These are phyloP conservation scores for Coregonus clupeaformis DNA, from an alignment of 2,113 vertebrate genomes.

Conservation along the genomic window DNA sequence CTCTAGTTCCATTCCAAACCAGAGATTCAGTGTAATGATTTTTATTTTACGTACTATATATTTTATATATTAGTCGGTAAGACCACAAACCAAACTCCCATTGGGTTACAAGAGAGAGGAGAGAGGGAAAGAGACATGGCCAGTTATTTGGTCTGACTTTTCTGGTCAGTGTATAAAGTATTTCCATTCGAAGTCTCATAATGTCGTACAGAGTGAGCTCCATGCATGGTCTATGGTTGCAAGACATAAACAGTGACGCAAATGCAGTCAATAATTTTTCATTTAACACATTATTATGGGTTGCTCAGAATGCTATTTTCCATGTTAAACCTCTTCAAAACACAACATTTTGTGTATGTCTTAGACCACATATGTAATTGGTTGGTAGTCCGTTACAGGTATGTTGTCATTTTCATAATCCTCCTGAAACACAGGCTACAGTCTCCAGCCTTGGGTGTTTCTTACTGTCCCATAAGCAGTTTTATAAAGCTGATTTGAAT, in stretches of 20 bases:
- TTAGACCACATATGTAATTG: constrained; percentile 9
- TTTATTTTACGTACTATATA: constrained; percentile 56
- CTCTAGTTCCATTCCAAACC: constrained; percentile 48
- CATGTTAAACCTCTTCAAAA: constrained; percentile 34
- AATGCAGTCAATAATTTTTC: constrained; percentile 41
- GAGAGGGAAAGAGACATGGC: constrained; percentile 62
- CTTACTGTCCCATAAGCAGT: neutral
- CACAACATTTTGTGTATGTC: constrained; percentile 17
- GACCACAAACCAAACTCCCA: constrained; percentile 66
- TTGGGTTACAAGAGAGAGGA: constrained; percentile 63
- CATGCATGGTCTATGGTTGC: constrained; percentile 58
- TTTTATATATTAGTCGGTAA: constrained; percentile 64
- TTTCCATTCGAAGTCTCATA: constrained; percentile 56
- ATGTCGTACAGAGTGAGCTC: constrained; percentile 40
- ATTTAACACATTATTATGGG: constrained; percentile 35
- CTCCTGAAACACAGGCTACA: neutral
- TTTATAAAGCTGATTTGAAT: too few species aligned
- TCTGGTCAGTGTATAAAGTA: constrained; percentile 32
- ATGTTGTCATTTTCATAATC: constrained; percentile 18
- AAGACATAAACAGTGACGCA: constrained; percentile 58
- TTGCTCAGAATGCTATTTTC: constrained; percentile 31
- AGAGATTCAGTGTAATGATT: constrained; percentile 52
- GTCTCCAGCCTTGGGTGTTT: neutral
- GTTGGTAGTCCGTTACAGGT: constrained; percentile 30
- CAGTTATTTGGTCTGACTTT: constrained; percentile 57